These are phyloP conservation scores for Camponotus fellah DNA, from an alignment of 2,888 invertebrate species.

Conservation along the genomic window DNA sequence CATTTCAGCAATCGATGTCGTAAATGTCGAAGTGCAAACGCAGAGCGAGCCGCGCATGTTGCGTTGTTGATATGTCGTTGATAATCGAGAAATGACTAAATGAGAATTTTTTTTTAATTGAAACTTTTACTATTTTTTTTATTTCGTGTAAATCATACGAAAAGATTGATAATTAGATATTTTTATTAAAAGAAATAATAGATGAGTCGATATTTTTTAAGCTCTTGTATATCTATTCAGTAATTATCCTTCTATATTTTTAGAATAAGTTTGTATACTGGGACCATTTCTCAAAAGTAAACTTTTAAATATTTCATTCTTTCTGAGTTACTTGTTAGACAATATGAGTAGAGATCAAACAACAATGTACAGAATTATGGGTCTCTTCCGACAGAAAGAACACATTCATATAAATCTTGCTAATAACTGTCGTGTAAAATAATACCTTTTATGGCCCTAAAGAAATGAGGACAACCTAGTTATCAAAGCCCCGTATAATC, in stretches of 20 bases:
- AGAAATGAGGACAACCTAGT: too few species aligned
- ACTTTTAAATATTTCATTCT: too few species aligned
- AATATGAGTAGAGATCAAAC: too few species aligned
- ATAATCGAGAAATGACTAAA: neutral
- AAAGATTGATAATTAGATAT: neutral
- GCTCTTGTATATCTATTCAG: neutral
- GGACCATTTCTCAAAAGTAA: too few species aligned
- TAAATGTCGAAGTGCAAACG: constrained; percentile 22
- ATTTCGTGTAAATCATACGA: neutral
- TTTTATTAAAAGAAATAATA: neutral
- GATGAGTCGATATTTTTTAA: neutral
- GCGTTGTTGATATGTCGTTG: neutral
- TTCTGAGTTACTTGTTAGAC: too few species aligned
- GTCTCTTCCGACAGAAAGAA: too few species aligned
- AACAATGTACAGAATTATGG: too few species aligned
- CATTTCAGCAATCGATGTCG: constrained; percentile 16
- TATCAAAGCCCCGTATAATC: too few species aligned
- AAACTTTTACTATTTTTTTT: neutral
- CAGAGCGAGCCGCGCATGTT: neutral
- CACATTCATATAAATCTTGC: too few species aligned
- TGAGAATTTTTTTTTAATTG: neutral
- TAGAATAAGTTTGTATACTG: too few species aligned
- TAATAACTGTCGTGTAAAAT: too few species aligned
- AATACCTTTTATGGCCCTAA: too few species aligned
- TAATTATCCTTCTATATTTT: neutral